phyloP scores from a whole-genome alignment of 53 echinoderm and acorn worm genomes.

The Antedon mediterranea region DNA sequence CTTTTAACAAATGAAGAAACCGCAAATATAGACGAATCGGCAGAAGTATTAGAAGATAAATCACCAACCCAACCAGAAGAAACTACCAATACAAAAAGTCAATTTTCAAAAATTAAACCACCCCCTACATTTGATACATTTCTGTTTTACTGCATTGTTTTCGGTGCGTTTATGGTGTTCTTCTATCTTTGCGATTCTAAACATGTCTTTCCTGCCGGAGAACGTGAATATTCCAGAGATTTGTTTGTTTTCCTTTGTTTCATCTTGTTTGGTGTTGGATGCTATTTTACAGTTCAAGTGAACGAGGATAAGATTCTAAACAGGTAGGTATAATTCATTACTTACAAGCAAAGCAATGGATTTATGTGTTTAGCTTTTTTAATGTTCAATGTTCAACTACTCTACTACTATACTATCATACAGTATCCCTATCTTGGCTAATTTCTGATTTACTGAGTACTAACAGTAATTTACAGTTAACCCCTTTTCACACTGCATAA shows the following conservation, averaged over 20 bases:
- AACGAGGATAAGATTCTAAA: constrained; percentile 53
- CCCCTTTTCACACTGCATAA: too few relatives aligned
- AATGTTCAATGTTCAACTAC: too few relatives aligned
- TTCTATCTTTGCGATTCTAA: constrained; percentile 54
- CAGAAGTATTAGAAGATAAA: background rate
- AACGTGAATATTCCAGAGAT: constrained; percentile 41
- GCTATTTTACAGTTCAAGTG: constrained; percentile 33
- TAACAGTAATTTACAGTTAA: too few relatives aligned
- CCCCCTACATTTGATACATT: constrained; percentile 58
- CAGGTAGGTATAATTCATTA: too few relatives aligned
- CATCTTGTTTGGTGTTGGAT: constrained; percentile 44
- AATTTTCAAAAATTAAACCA: constrained; percentile 36
- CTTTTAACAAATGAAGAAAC: background rate
- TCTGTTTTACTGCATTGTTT: constrained; percentile 26
- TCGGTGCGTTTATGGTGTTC: constrained; percentile 48
- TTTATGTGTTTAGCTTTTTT: too few relatives aligned
- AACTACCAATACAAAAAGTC: background rate
- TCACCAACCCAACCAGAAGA: background rate
- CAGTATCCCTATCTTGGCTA: too few relatives aligned
- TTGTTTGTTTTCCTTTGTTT: constrained; percentile 45
- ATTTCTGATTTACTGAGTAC: too few relatives aligned
- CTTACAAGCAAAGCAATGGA: too few relatives aligned
- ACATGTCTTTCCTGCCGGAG: constrained; percentile 30
- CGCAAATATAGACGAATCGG: background rate
- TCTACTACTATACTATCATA: too few relatives aligned